A percentile compares a stretch with the other conserved stretches of the same genome.
phyloP scores from a whole-genome alignment of 2,888 invertebrate species.

The Tromatobia lineatoria region DNA sequence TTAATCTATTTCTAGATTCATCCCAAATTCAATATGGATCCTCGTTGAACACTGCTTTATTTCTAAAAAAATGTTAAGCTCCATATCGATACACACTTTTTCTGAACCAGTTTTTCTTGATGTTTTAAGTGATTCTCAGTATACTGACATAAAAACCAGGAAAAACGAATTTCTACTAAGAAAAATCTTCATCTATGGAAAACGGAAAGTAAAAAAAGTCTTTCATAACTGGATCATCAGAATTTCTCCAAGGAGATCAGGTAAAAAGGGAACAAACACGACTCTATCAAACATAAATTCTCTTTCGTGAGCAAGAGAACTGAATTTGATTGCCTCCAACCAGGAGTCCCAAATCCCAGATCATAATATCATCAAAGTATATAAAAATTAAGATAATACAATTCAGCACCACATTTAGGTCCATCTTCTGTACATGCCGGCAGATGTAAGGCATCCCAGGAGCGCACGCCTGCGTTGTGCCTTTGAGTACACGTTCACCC shows the following conservation, averaged over 20 bases:
- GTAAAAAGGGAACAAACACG: conserved; percentile 11
- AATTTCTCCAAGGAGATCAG: background rate
- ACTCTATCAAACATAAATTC: background rate
- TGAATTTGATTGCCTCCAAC: background rate
- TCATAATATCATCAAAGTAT: background rate
- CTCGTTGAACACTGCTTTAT: too few species aligned
- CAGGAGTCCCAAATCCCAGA: background rate
- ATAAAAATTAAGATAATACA: background rate
- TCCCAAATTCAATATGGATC: too few species aligned
- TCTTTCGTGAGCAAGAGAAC: background rate
- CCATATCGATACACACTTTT: too few species aligned
- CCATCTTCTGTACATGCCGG: background rate
- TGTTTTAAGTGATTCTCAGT: too few species aligned
- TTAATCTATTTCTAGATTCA: too few species aligned
- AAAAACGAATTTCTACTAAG: too few species aligned
- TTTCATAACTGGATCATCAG: background rate
- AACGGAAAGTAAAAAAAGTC: background rate
- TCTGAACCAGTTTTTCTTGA: too few species aligned
- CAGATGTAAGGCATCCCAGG: background rate
- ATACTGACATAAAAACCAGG: too few species aligned
- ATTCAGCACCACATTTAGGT: background rate
- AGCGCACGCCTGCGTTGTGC: background rate
- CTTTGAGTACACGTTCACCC: background rate
- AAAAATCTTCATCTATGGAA: too few species aligned
- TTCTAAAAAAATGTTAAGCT: too few species aligned